Conservation (phyloP, 2,113 vertebrate genomes). For the Rhinopomastus cyanomelas region DNA sequence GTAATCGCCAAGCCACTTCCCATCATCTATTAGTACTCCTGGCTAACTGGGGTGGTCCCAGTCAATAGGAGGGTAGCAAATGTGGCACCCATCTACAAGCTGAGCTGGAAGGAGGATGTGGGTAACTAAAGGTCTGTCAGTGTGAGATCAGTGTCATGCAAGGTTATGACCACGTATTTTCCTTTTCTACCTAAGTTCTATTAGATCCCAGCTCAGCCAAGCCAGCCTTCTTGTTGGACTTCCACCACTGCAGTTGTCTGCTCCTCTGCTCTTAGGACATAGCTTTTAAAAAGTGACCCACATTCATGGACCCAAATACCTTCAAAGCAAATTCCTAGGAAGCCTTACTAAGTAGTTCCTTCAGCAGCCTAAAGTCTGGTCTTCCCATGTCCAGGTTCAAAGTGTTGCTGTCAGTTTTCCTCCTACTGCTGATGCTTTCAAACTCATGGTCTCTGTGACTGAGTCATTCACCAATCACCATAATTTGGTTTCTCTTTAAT, state of each 20-base stretch:
- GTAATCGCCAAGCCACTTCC: no score
- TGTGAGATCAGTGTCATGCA: no score
- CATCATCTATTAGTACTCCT: no score
- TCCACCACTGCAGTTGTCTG: neutral
- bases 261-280: neutral
- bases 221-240: neutral
- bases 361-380: neutral
- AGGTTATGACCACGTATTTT: neutral
- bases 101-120: no score
- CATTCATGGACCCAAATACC: neutral
- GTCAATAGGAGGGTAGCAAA: no score
- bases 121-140: no score
- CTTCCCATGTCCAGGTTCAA: neutral
- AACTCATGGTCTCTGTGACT: neutral
- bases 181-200: neutral
- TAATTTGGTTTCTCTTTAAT: neutral
- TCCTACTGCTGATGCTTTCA: neutral
- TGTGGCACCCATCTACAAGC: no score
- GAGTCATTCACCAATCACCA: neutral
- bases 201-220: neutral
- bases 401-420: neutral
- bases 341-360: neutral
- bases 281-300: neutral
- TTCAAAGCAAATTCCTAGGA: neutral
- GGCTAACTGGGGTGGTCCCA: no score